Percentiles rank a stretch among this genome's conserved stretches.
Conservation (phyloP, 2,888 invertebrate species). For the Athripsodes cinereus region DNA sequence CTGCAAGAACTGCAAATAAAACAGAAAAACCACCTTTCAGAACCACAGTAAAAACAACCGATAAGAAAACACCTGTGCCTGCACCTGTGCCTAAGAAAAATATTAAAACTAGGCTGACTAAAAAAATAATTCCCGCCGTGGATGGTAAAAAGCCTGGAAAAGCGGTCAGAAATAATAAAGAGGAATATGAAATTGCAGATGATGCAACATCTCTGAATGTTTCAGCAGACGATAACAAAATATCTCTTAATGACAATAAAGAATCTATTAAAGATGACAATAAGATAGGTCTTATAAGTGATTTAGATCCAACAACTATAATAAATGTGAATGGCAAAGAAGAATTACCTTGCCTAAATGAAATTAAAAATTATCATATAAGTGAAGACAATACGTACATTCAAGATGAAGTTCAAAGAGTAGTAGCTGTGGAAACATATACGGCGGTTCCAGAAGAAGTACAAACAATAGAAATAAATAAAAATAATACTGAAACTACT, state of each 20-base stretch:
- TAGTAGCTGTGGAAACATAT: slow-evolving; percentile 23
- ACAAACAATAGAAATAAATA: slow-evolving; percentile 25
- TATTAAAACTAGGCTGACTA: slow-evolving; percentile 27
- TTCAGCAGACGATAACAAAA: slow-evolving; percentile 19
- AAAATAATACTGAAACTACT: slow-evolving; percentile 16
- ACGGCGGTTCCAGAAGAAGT: slow-evolving; percentile 18
- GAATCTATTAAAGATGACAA: slow-evolving; percentile 30
- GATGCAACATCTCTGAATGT: slow-evolving; percentile 44
- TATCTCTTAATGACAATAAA: slow-evolving; percentile 20
- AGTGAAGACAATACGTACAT: slow-evolving; percentile 26
- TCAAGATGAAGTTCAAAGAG: slow-evolving; percentile 21
- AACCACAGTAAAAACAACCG: slow-evolving; percentile 9
- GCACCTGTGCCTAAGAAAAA: slow-evolving; percentile 26
- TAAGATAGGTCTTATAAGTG: slow-evolving; percentile 46
- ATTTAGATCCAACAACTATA: slow-evolving; percentile 40
- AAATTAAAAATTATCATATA: slow-evolving; percentile 33
- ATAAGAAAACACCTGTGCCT: slow-evolving; percentile 22
- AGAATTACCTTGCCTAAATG: slow-evolving; percentile 56
- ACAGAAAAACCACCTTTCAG: slow-evolving; percentile 21
- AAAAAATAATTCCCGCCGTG: slow-evolving; percentile 13
- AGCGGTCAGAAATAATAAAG: slow-evolving; percentile 28
- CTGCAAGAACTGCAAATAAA: slow-evolving; percentile 36
- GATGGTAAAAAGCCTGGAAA: slow-evolving; percentile 28
- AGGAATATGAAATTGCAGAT: slow-evolving; percentile 53
- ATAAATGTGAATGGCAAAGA: slow-evolving; percentile 62